phyloP scores from a whole-genome alignment of 2,797 vertebrate genomes.

The Helostoma temminkii region DNA sequence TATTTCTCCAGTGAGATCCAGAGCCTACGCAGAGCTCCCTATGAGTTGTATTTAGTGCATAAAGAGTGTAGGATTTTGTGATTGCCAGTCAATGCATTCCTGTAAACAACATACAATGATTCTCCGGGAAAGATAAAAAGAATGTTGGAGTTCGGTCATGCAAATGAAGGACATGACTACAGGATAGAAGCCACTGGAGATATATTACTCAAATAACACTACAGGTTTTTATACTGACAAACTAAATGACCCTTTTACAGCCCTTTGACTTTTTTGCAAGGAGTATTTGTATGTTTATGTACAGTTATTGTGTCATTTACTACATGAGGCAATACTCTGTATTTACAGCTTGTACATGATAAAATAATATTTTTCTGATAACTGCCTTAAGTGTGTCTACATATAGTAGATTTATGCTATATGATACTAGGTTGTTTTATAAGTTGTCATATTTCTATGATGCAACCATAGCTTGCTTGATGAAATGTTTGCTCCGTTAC shows the following conservation, averaged over 20 bases:
- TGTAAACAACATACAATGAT: slow-evolving; percentile 10
- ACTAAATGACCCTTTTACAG: slow-evolving; percentile 17
- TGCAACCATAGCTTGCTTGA: slow-evolving; percentile 19
- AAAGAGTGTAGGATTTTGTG: not conserved
- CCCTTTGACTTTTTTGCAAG: slow-evolving; percentile 14
- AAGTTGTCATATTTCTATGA: slow-evolving; percentile 22
- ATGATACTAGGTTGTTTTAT: slow-evolving; percentile 21
- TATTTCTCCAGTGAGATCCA: not conserved
- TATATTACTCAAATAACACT: slow-evolving; percentile 2
- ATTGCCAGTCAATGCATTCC: no score
- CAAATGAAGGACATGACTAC: slow-evolving; percentile 39
- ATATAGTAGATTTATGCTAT: slow-evolving; percentile 17
- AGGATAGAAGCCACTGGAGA: slow-evolving; percentile 13
- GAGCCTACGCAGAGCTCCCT: not conserved
- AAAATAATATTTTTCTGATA: slow-evolving; percentile 14
- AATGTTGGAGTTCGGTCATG: slow-evolving; percentile 17
- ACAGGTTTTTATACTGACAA: slow-evolving; percentile 15
- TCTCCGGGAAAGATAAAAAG: not conserved
- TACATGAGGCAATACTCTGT: slow-evolving; percentile 31
- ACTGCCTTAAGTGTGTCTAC: slow-evolving; percentile 33
- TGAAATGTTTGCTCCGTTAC: slow-evolving; percentile 41
- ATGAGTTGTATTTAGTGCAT: not conserved
- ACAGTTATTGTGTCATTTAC: slow-evolving; percentile 24
- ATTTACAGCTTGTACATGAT: slow-evolving; percentile 25
- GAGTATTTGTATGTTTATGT: slow-evolving; percentile 34